Evolutionary conservation across 2,113 vertebrate species (phyloP), one percentile per base, ranked within the genome.

Genomic region (Dryoscopus gambensis): DNA sequence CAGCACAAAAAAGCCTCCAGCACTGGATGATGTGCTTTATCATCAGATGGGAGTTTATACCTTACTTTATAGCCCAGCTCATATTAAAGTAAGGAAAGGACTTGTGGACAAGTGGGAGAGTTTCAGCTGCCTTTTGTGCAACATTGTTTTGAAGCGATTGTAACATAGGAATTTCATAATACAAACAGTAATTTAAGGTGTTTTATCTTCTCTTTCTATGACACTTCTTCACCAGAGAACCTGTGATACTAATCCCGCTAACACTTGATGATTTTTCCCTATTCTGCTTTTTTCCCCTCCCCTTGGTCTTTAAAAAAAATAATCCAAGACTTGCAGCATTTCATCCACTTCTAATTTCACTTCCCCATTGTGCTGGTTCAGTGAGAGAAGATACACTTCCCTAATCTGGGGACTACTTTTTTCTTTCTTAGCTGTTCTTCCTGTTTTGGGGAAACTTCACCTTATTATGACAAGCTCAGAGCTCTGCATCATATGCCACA

Each of bases 351-450:
- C 33, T 84, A 12, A 87, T 96, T 93, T 96, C 88, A 93, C 86
- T 96, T 97, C 92, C 88, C 40, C 57, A 56, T 20, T 44, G 33
- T 33, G 44, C 35, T 88, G 62, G 56, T 71, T 87, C 49, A 87
- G 80, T 64, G 47, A 71, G 52, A 22, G 17, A 93, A 93, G 64
- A 78, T 52, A 15, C 2, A 93, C 71, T 95, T 97, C 92, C 86
- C 68, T 74, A 91, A 95, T 95, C 52, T 44, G 52, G 23, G 40
- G 40, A 78, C 57, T 79, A 65, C 53, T 53, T 92, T 88, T 92
- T 93, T 94, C 94, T 93, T 68, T 95, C 46, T 89, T 79, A 93
- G 82, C 69, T 75, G 55, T 47, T 88, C 87, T 91, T 96, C 79
- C 76, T 92, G 47, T 90, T 93, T 88, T 93, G 76, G 52, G 88